Conservation (phyloP, 2,797 vertebrate species). For the Coranthus polyacanthus region DNA sequence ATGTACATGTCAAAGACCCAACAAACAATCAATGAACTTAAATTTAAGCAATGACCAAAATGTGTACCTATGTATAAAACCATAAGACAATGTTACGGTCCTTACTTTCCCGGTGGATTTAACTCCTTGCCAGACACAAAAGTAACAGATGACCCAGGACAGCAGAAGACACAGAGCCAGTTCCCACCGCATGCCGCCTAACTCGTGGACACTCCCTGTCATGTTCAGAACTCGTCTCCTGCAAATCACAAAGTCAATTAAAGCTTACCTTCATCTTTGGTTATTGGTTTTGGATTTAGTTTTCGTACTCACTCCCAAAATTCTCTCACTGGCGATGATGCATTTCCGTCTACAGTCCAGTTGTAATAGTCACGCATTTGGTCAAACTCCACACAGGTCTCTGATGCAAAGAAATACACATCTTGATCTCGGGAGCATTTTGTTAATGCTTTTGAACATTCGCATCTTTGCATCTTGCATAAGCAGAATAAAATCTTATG, state of each 20-base stretch:
- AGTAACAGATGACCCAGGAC: constrained; percentile 96
- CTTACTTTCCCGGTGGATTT: constrained; percentile 96
- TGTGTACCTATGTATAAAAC: too few species aligned
- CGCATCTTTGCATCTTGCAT: too few species aligned
- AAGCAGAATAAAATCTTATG: too few species aligned
- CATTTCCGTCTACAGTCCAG: constrained; percentile 72
- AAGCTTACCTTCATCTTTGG: not conserved
- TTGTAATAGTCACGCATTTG: constrained; percentile 71
- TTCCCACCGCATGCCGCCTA: constrained; percentile 93
- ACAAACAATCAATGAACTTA: too few species aligned
- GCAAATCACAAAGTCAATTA: constrained; percentile 34
- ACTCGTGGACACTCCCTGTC: constrained; percentile 87
- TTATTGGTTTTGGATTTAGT: not conserved
- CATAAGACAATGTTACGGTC: too few species aligned
- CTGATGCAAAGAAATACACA: constrained; percentile 59
- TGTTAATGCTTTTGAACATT: too few species aligned
- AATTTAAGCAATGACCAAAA: too few species aligned
- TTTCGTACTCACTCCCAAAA: constrained; percentile 89
- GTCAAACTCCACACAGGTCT: constrained; percentile 89
- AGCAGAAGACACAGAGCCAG: constrained; percentile 92
- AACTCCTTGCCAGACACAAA: constrained; percentile 97
- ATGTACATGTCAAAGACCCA: too few species aligned
- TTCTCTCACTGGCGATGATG: constrained; percentile 87
- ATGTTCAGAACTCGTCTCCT: constrained; percentile 94
- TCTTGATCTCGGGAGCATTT: not conserved